Base-by-base conservation (phyloP, 2,113 vertebrate species). In the Labeo rohita region DNA sequence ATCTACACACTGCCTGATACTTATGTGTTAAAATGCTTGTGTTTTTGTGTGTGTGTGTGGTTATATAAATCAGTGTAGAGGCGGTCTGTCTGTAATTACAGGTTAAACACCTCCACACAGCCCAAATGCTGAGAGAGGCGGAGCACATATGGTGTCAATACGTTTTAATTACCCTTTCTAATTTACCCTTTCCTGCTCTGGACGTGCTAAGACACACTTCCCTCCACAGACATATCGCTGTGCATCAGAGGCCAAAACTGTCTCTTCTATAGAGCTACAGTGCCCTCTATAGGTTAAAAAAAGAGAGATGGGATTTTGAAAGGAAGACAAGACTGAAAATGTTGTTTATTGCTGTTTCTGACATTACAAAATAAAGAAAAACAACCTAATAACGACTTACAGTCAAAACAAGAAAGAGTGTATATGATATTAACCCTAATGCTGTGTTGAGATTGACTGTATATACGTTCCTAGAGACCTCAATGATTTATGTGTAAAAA, bases 111-210 rank as follows among this genome's bases (percentile, higher is more conserved):
- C 89, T 86, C 87, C 81, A 80, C 87, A 87, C 76, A 77, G 70
- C 63, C 76, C 63, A 34, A 80, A 66, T 90, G 68, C 18, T 59
- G 65, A 52, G 80, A 91, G 92, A 90, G 92, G 90, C 88, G 90
- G 92, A 92, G 89, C 92, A 94, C 95, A 95, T 95, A 93, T 95
- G 95, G 94, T 94, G 94, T 96, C 95, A 95, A 95, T 97, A 93
- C 93, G 88, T 94, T 96, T 96, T 95, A 97, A 96, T 95, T 96
- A 96, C 95, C 95, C 93, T 93, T 86, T 96, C 92, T 96, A 96
- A 96, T 96, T 95, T 94, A 93, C 93, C 91, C 93, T 94, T 97
- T 95, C 95, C 96, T 94, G 95, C 93, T 94, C 91, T 93, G 93
- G 94, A 96, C 93, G 90, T 93, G 92, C 92, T 91, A 90, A 94